These are phyloP conservation scores for Nyctibius bracteatus DNA, from an alignment of 2,113 vertebrate genomes.

Conservation along the genomic window DNA sequence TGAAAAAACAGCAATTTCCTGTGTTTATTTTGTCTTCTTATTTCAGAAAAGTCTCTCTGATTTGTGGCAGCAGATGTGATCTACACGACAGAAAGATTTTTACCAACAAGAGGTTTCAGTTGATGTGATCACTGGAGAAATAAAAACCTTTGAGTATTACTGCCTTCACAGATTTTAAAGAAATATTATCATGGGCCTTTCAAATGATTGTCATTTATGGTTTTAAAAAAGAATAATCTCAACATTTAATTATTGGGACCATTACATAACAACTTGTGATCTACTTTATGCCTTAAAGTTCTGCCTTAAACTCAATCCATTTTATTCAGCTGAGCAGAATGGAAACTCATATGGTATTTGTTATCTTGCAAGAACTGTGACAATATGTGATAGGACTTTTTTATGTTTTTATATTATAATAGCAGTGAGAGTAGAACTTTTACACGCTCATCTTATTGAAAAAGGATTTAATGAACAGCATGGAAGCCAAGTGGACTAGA, in stretches of 20 bases:
- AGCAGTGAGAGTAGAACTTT: neutral
- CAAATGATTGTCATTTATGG: neutral
- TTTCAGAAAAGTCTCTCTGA: slow-evolving; percentile 29
- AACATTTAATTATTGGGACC: neutral
- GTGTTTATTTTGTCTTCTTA: slow-evolving; percentile 67
- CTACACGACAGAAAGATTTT: neutral
- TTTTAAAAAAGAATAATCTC: neutral
- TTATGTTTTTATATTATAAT: neutral
- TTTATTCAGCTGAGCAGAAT: neutral
- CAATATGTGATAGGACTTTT: neutral
- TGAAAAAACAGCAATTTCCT: slow-evolving; percentile 76
- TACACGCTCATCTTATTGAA: neutral
- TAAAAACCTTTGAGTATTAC: neutral
- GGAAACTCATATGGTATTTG: neutral
- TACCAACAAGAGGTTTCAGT: neutral
- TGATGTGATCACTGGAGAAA: neutral
- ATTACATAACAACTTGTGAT: neutral
- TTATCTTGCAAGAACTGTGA: neutral
- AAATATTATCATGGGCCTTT: neutral
- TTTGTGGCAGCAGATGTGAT: slow-evolving; percentile 34
- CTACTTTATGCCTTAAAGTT: neutral
- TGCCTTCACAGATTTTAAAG: neutral
- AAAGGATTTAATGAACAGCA: neutral
- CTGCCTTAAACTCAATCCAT: neutral
- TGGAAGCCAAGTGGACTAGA: neutral